These are phyloP conservation scores for Thysanoteuthis rhombus DNA, from an alignment of 2,888 invertebrate species.

Conservation along the genomic window DNA sequence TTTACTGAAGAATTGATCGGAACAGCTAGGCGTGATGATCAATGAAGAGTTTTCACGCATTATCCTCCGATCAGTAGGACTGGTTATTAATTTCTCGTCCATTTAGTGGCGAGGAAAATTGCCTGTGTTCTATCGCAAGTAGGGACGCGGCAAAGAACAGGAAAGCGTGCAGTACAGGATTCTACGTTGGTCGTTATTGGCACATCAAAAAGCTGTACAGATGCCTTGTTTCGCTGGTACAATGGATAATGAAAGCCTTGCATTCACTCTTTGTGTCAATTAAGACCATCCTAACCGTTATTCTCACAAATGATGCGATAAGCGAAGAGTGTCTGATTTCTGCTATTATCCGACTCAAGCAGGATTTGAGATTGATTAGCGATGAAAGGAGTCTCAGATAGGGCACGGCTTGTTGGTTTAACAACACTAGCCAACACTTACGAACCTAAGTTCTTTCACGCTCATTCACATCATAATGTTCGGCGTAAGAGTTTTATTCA, in stretches of 20 bases:
- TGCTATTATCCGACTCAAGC: conserved; percentile 25
- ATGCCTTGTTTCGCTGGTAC: conserved; percentile 18
- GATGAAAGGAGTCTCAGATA: neutral
- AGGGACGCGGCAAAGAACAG: neutral
- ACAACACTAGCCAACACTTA: neutral
- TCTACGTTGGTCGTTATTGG: neutral
- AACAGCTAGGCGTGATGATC: neutral
- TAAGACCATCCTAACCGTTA: conserved; percentile 28
- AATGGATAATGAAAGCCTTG: conserved; percentile 30
- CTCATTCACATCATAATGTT: neutral
- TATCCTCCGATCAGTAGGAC: conserved; percentile 20
- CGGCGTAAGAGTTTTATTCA: neutral
- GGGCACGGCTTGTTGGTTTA: neutral
- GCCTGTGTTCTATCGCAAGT: conserved; percentile 12
- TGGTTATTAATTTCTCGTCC: conserved; percentile 23
- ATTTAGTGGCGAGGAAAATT: conserved; percentile 16
- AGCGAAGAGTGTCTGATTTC: conserved; percentile 22
- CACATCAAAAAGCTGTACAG: conserved; percentile 24
- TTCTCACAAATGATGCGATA: conserved; percentile 31
- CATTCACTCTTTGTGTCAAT: conserved; percentile 25
- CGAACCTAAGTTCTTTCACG: neutral
- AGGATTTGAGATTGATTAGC: conserved; percentile 12
- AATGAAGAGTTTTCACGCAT: conserved; percentile 14
- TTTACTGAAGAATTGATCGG: neutral
- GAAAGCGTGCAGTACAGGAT: neutral